phyloP scores from a whole-genome alignment of 1,140 invertebrate genomes.

The Halesus radiatus region DNA sequence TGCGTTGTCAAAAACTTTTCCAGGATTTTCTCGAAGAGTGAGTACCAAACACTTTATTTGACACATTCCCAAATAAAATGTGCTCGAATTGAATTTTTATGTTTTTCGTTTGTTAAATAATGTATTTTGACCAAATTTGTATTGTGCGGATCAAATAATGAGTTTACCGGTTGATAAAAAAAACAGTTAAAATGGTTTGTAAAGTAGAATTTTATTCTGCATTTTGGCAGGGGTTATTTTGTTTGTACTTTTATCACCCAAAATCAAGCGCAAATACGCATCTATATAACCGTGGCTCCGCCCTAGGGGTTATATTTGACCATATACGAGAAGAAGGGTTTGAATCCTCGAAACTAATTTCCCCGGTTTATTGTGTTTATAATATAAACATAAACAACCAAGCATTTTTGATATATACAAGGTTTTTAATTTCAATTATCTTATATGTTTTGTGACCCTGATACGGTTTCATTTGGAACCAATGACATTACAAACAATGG shows the following conservation, averaged over 20 bases:
- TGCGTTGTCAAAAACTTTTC: slow-evolving; percentile 94
- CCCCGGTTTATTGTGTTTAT: too few relatives aligned
- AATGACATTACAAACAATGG: too few relatives aligned
- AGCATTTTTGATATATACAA: too few relatives aligned
- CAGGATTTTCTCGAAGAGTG: slow-evolving; percentile 96
- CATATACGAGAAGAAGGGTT: too few relatives aligned
- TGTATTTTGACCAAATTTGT: background rate
- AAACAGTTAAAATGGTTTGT: background rate
- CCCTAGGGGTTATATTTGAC: too few relatives aligned
- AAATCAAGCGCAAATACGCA: background rate
- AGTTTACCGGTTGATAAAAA: background rate
- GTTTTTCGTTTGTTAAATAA: background rate
- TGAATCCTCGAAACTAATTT: too few relatives aligned
- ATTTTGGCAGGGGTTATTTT: background rate
- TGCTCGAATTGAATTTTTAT: slow-evolving; percentile 10
- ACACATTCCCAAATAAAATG: slow-evolving; percentile 53
- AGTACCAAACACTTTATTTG: slow-evolving; percentile 62
- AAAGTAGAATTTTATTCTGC: background rate
- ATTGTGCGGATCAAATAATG: slow-evolving; percentile 21
- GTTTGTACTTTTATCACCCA: background rate
- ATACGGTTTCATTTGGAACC: too few relatives aligned
- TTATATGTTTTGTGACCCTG: too few relatives aligned
- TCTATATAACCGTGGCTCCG: too few relatives aligned
- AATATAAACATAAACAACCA: too few relatives aligned
- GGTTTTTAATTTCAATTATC: too few relatives aligned